Conservation (phyloP, 2,797 vertebrate genomes). For the Xyrichtys novacula region DNA sequence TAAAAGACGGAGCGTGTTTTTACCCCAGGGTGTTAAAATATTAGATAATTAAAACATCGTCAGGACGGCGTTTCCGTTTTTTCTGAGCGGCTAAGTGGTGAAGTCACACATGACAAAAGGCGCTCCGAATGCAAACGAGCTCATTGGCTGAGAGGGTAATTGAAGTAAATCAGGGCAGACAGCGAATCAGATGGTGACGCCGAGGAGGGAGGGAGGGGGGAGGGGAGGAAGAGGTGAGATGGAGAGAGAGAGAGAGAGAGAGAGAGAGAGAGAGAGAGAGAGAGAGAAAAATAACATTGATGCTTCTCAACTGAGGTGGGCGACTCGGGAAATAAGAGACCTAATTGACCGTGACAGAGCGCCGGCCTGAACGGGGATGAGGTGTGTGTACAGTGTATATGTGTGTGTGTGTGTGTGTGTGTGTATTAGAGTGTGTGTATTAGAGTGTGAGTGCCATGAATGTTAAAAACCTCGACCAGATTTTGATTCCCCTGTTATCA, state of each 20-base stretch:
- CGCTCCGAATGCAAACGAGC: conserved; percentile 55
- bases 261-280: not conserved
- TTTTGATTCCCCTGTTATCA: not conserved
- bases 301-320: conserved; percentile 56
- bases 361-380: conserved; percentile 23
- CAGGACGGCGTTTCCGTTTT: not conserved
- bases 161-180: conserved; percentile 64
- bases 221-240: not conserved
- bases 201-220: conserved; percentile 2
- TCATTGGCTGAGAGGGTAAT: conserved; percentile 43
- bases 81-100: conserved; percentile 16
- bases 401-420: conserved; percentile 31
- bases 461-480: conserved; percentile 1
- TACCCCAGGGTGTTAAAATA: conserved; percentile 2
- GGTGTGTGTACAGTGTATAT: conserved; percentile 17
- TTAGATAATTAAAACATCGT: conserved; percentile 30
- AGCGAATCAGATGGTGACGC: conserved; percentile 36
- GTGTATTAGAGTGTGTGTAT: conserved; percentile 19
- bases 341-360: conserved; percentile 76
- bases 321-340: conserved; percentile 71
- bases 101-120: conserved; percentile 55
- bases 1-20: not conserved
- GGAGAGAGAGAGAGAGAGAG: not conserved
- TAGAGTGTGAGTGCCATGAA: conserved; percentile 7
- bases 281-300: conserved; percentile 60